Evolutionary conservation across 1,140 invertebrate genomes (phyloP).

Genomic region (Aphaenogaster ashmeadi): DNA sequence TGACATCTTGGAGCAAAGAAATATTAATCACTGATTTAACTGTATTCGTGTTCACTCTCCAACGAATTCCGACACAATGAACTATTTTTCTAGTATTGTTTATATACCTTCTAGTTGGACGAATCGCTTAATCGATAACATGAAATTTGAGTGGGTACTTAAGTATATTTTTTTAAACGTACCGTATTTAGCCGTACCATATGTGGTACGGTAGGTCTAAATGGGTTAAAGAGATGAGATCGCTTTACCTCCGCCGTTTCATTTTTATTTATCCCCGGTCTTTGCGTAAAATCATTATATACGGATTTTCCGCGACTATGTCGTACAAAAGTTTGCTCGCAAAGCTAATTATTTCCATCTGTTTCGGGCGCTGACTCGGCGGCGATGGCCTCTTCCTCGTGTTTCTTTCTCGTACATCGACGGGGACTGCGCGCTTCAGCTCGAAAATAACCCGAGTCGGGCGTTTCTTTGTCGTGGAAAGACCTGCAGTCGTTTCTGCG

Average conservation of each 20-base stretch:
- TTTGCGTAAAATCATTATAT: slow-evolving; percentile 24
- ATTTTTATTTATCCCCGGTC: background rate
- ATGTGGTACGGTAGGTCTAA: no score
- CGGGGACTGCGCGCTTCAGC: slow-evolving; percentile 14
- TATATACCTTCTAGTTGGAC: no score
- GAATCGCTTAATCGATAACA: no score
- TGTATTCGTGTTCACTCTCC: no score
- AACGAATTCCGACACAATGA: no score
- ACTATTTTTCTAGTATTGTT: no score
- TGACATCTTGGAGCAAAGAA: no score
- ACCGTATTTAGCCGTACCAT: no score
- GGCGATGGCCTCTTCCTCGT: slow-evolving; percentile 15
- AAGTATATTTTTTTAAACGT: no score
- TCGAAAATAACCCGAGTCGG: slow-evolving; percentile 69
- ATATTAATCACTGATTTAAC: no score
- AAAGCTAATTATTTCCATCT: slow-evolving; percentile 72
- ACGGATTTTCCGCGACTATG: slow-evolving; percentile 41
- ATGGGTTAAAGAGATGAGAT: no score
- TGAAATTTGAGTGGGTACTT: no score
- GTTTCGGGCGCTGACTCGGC: slow-evolving; percentile 30
- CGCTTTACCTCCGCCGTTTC: background rate
- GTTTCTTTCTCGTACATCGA: slow-evolving; percentile 33
- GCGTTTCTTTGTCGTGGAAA: slow-evolving; percentile 36
- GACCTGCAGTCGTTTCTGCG: slow-evolving; percentile 56
- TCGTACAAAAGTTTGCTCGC: slow-evolving; percentile 67